Base-by-base conservation (phyloP, 2,797 vertebrate species). In the Coregonus ussuriensis region DNA sequence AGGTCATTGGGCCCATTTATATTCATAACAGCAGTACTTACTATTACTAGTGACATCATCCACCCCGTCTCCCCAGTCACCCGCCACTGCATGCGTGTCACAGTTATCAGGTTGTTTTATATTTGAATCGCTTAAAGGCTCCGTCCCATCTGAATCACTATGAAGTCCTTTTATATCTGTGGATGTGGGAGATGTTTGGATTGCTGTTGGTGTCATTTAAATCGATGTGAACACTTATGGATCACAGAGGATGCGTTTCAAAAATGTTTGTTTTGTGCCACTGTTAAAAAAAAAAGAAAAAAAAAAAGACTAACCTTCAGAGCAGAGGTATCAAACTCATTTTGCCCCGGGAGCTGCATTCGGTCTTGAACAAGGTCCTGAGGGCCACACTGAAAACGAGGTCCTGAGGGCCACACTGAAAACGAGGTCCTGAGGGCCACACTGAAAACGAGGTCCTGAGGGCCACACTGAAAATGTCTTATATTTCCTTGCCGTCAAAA, bases 141-240 rank as follows among this genome's bases (percentile, higher is more conserved):
- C 9, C 41, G 41, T 13, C 41, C 41, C 9, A 13, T 47, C 41
- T 47, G 41, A 47, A 74, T 76, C 74, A 54, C 83, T 80, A 72
- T 53, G 15, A 83, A 79, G 81, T 83, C 85, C 84, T 76, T 76
- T 88, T 74, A 47, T 63, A 54, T 88, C 72, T 87, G 41, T 47
- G 79, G 82, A 82, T 81, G 82, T 85, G 80, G 37, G 76, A 88
- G 77, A 74, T 78, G 73, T 83, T 83, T 84, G 89, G 74, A 75
- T 86, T 79, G 35, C 16, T 82, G 80, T 89, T 13, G 83, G 74
- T 77, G 79, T 87, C 66, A 4, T 77, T 81, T 35, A n/a, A 81
- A 81, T 78, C 54, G 77, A 83, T 51, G 59, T 77, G 59, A 33
- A 77, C 25, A 77, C 81, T 83, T 90, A 86, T 87, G 71, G 77